A percentile compares a stretch with the other conserved stretches of the same genome.
Evolutionary conservation across 2,797 vertebrate genomes (phyloP).

Genomic region (Sardinella longiceps): DNA sequence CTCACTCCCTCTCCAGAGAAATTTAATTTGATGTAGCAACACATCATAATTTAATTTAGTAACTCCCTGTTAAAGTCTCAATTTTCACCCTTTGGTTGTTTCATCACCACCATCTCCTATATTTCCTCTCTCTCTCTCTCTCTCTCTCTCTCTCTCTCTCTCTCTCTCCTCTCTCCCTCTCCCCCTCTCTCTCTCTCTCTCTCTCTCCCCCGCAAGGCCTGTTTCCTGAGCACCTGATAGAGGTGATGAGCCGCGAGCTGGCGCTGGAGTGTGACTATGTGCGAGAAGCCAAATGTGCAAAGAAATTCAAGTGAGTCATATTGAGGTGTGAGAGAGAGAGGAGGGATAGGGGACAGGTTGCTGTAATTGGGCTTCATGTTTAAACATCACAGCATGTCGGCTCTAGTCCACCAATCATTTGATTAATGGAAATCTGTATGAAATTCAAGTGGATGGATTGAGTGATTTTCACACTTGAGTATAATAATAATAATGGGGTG

Average conservation of each 20-base stretch:
- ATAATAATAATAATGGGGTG: neutral
- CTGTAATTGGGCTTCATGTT: conserved; percentile 3
- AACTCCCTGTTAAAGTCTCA: neutral
- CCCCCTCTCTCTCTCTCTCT: neutral
- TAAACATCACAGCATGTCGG: neutral
- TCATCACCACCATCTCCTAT: neutral
- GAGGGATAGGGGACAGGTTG: neutral
- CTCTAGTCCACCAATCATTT: neutral
- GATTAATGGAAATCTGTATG: neutral
- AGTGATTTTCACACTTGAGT: neutral
- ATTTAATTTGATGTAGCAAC: neutral
- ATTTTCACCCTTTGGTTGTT: neutral
- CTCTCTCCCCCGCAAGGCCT: conserved; percentile 72
- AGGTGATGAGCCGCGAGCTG: conserved; percentile 89
- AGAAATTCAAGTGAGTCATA: conserved; percentile 84
- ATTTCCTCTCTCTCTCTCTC: neutral
- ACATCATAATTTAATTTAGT: neutral
- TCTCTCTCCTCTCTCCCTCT: neutral
- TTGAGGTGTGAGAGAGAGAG: neutral
- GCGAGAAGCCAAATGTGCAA: conserved; percentile 89
- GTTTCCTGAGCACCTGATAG: conserved; percentile 94
- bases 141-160: neutral
- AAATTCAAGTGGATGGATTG: neutral
- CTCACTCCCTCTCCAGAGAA: neutral
- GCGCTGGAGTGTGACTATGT: conserved; percentile 93